Evolutionary conservation across 2,797 vertebrate genomes (phyloP).

Genomic region (Brotogeris chrysoptera): DNA sequence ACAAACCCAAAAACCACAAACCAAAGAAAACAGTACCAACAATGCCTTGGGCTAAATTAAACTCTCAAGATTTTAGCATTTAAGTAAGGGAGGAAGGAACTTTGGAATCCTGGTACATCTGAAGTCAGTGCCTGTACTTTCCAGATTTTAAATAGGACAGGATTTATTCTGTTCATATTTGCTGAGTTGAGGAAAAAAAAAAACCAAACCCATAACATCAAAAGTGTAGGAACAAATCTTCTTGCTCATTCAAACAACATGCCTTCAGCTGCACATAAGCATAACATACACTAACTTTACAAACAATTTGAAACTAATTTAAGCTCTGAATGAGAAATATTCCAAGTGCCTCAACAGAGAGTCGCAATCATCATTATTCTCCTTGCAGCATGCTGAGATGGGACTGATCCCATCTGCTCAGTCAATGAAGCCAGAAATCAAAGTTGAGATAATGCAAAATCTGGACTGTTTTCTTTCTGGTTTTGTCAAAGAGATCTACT

Average conservation of each 20-base stretch:
- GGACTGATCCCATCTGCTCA: slow-evolving; percentile 23
- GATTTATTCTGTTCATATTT: neutral
- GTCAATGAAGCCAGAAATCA: slow-evolving; percentile 14
- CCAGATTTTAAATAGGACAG: neutral
- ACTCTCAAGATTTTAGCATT: neutral
- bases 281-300: neutral
- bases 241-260: neutral
- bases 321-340: neutral
- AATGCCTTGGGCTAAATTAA: neutral
- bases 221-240: neutral
- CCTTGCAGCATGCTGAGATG: neutral
- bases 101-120: neutral
- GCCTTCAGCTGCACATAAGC: neutral
- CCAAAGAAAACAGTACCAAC: neutral
- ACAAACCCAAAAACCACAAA: neutral
- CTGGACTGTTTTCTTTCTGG: neutral
- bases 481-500: neutral
- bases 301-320: slow-evolving; percentile 16
- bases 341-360: neutral
- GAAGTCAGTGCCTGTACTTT: neutral
- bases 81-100: neutral
- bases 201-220: fast-evolving
- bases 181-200: neutral
- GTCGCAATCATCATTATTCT: slow-evolving; percentile 5
- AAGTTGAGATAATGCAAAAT: neutral